Percentiles rank a stretch among this genome's conserved stretches.
Conservation (phyloP, 2,888 invertebrate genomes). For the Melanchra persicariae region DNA sequence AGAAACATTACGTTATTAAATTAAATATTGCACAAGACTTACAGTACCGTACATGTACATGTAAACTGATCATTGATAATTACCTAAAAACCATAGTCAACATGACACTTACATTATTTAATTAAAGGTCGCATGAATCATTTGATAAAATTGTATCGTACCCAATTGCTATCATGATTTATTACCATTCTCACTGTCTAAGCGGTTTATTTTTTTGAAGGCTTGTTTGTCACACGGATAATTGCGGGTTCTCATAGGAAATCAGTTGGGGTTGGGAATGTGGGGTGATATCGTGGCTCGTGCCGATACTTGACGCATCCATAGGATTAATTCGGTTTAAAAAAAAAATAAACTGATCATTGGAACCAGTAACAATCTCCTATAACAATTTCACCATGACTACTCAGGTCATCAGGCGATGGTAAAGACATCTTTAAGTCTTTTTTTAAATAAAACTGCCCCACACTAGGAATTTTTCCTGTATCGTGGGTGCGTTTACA, state of each 20-base stretch:
- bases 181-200: not conserved
- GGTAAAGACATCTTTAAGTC: no score
- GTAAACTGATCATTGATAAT: not conserved
- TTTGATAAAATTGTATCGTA: not conserved
- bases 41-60: not conserved
- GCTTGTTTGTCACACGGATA: conserved; percentile 25
- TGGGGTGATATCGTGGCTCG: conserved; percentile 40
- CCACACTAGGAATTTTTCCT: no score
- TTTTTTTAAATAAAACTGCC: no score
- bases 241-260: conserved; percentile 18
- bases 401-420: no score
- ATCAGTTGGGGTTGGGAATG: conserved; percentile 15
- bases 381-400: no score
- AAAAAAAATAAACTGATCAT: not conserved
- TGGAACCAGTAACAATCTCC: no score
- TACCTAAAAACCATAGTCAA: not conserved
- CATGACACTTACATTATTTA: conserved; percentile 9
- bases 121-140: not conserved
- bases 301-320: conserved; percentile 37
- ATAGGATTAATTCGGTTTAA: conserved; percentile 33
- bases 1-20: not conserved
- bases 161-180: not conserved
- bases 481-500: no score
- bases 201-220: not conserved
- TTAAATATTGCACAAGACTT: not conserved